These are phyloP conservation scores for Acromyrmex echinatior DNA, from an alignment of 1,140 invertebrate species.

Conservation along the genomic window DNA sequence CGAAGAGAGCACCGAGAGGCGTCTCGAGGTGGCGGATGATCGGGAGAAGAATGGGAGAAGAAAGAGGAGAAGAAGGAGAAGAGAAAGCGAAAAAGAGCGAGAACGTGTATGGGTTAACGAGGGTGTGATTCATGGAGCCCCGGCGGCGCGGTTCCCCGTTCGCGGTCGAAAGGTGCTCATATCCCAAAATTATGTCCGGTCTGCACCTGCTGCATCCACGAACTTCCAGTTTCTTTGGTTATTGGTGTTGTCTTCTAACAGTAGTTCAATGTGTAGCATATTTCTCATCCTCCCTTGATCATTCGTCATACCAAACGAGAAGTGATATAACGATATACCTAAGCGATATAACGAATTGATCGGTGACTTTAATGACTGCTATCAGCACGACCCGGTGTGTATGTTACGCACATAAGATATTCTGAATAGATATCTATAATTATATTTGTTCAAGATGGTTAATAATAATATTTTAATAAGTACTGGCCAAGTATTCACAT, in stretches of 20 bases:
- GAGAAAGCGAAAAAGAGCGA: constrained; percentile 12
- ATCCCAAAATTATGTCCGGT: constrained; percentile 78
- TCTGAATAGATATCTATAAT: constrained; percentile 9
- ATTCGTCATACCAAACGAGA: constrained; percentile 20
- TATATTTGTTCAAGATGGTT: background rate
- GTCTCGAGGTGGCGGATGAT: constrained; percentile 66
- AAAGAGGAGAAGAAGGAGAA: constrained; percentile 5
- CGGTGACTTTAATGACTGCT: constrained; percentile 12
- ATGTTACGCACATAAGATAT: background rate
- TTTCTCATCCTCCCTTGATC: background rate
- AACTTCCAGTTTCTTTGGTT: constrained; percentile 61
- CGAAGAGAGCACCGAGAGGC: constrained; percentile 54
- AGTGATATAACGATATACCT: background rate
- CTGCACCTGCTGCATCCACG: constrained; percentile 71
- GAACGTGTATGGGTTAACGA: constrained; percentile 82
- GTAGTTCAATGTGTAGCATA: constrained; percentile 47
- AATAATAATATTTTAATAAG: constrained; percentile 1
- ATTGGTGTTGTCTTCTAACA: constrained; percentile 52
- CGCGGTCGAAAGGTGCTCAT: constrained; percentile 78
- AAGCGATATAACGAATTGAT: constrained; percentile 40
- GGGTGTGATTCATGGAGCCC: constrained; percentile 84
- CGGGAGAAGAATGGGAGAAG: constrained; percentile 52
- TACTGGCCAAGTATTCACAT: background rate
- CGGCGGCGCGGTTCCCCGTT: constrained; percentile 70
- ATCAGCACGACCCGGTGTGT: background rate